A percentile compares a stretch with the other conserved stretches of the same genome.
phyloP scores from a whole-genome alignment of 2,888 invertebrate species.

The Macaria notata region DNA sequence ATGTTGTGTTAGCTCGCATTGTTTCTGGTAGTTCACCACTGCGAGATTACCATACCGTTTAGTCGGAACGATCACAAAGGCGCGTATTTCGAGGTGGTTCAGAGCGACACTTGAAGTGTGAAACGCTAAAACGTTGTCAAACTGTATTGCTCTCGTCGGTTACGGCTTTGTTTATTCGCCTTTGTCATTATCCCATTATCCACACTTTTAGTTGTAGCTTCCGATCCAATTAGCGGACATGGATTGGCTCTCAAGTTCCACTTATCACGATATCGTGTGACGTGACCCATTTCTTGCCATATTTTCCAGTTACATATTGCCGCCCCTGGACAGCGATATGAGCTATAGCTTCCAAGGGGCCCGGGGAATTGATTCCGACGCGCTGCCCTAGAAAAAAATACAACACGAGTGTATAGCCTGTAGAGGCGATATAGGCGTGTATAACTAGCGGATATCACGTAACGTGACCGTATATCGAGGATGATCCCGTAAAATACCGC shows the following conservation, averaged over 20 bases:
- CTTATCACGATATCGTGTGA: constrained; percentile 18
- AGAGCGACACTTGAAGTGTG: constrained; percentile 7
- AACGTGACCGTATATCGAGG: constrained; percentile 29
- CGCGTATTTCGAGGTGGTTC: constrained; percentile 17
- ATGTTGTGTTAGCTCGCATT: constrained; percentile 42
- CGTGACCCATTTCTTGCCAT: constrained; percentile 32
- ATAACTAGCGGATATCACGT: constrained; percentile 30
- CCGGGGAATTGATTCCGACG: constrained; percentile 52
- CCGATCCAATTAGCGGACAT: too few species aligned
- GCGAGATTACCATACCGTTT: constrained; percentile 35
- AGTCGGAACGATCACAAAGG: constrained; percentile 25
- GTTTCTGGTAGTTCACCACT: constrained; percentile 41
- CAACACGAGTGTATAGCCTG: constrained; percentile 34
- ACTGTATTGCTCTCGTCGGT: constrained; percentile 5
- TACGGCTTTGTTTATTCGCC: neutral
- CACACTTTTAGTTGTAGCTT: too few species aligned
- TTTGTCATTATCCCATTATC: neutral
- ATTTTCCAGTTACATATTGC: constrained; percentile 37
- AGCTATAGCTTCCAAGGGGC: constrained; percentile 49
- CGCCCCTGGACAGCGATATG: constrained; percentile 49
- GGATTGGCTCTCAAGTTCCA: neutral
- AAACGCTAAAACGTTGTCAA: constrained; percentile 5
- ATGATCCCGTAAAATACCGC: constrained; percentile 36
- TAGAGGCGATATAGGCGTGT: neutral
- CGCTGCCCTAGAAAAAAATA: constrained; percentile 45